phyloP scores from a whole-genome alignment of 92 coral and sea anemone genomes.

The Epizoanthus ramosus region DNA sequence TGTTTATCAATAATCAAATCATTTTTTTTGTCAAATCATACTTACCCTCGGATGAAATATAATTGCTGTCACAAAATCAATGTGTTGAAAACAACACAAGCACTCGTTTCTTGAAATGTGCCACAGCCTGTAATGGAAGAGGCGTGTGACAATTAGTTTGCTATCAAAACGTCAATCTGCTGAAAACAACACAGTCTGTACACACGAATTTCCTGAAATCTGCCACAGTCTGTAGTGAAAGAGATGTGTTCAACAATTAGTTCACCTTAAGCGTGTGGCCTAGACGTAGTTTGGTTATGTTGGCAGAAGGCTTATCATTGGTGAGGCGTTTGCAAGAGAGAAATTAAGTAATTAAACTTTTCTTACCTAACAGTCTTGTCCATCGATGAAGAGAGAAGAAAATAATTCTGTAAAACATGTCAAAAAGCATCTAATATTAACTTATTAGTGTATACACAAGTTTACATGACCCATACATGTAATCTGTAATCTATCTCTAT shows the following conservation, averaged over 20 bases:
- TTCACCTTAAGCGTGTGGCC: no score
- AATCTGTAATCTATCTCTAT: background rate
- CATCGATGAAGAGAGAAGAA: slow-evolving; percentile 97
- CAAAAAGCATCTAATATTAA: background rate
- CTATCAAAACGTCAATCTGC: background rate
- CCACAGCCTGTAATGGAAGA: slow-evolving; percentile 75
- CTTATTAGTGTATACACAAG: background rate
- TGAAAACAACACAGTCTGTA: background rate
- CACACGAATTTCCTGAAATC: slow-evolving; percentile 90
- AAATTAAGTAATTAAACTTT: background rate
- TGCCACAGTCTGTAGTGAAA: slow-evolving; percentile 84
- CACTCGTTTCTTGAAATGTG: slow-evolving; percentile 98
- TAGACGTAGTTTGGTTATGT: no score
- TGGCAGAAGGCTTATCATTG: no score
- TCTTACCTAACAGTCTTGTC: slow-evolving; percentile 97
- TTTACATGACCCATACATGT: background rate
- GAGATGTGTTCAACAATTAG: background rate
- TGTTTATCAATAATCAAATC: no score
- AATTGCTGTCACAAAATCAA: slow-evolving; percentile 98
- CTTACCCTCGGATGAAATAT: slow-evolving; percentile 99
- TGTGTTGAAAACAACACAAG: slow-evolving; percentile 98
- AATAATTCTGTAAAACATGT: slow-evolving; percentile 80
- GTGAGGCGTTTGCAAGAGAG: background rate
- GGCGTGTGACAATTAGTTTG: background rate
- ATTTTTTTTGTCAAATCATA: background rate